Conservation (phyloP, 1,140 invertebrate genomes). For the Hydropsyche tenuis region DNA sequence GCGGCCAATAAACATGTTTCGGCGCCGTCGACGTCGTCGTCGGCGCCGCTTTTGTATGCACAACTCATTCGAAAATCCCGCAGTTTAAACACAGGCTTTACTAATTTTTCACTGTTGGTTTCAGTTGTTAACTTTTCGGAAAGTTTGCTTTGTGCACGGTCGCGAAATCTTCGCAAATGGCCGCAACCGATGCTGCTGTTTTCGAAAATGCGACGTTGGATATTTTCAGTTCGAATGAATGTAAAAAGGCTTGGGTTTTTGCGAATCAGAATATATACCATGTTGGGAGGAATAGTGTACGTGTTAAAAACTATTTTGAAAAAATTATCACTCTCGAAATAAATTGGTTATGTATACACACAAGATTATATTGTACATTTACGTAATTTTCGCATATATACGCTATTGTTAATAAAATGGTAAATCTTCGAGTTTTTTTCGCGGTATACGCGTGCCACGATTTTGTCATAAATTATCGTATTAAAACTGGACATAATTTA, state of each 20-base stretch:
- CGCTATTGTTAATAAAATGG: too few relatives aligned
- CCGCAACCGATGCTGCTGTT: too few relatives aligned
- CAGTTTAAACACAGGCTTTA: not conserved
- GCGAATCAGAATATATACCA: too few relatives aligned
- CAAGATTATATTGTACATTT: not conserved
- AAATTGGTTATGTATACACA: not conserved
- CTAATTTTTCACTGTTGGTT: not conserved
- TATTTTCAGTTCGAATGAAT: too few relatives aligned
- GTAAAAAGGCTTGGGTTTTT: too few relatives aligned
- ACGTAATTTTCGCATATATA: slow-evolving; percentile 10
- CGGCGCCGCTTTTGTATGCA: slow-evolving; percentile 17
- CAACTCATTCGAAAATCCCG: slow-evolving; percentile 21
- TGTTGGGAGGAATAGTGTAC: not conserved
- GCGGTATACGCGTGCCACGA: slow-evolving; percentile 8
- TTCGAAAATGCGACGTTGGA: too few relatives aligned
- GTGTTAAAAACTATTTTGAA: not conserved
- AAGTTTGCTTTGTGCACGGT: too few relatives aligned
- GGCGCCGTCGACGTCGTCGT: slow-evolving; percentile 24
- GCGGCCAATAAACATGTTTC: slow-evolving; percentile 28
- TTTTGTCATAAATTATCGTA: slow-evolving; percentile 12
- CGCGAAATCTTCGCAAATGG: too few relatives aligned
- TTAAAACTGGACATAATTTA: not conserved
- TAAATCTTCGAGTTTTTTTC: too few relatives aligned
- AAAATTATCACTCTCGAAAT: not conserved
- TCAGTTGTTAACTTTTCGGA: too few relatives aligned